Evolutionary conservation across 1,140 invertebrate genomes (phyloP), one percentile per base, ranked within the genome.

Genomic region (Dufourea novaeangliae): DNA sequence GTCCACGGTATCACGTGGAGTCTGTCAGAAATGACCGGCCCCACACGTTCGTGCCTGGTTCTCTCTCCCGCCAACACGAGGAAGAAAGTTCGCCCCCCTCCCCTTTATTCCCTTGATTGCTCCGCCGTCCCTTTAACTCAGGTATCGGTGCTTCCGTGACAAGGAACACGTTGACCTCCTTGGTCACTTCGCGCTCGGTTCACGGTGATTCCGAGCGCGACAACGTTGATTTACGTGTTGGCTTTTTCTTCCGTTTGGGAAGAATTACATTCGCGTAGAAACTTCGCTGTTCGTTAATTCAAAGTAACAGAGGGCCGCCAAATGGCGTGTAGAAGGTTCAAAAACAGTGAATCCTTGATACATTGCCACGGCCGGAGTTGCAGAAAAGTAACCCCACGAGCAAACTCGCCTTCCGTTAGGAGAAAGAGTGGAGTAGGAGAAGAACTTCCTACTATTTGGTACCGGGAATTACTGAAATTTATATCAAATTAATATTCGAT

Each of bases 161-260:
- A 57, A 54, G 63, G 67, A 59, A 68, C 39, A 20, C 34, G 52
- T 59, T 75, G 72, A 75, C 72, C 63, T 46, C 37, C 11, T 75
- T 75, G 22, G 22, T 6, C 25, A 61, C n/a, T 37, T 37, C 20
- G 57, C 14, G 56, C 2, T 37, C 14, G 6, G 11, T 50, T 50
- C 46, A 50, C 2, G 3, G 20, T n/a, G 41, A n/a, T 63, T 37
- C 25, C 32, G 2, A 72, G 2, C 22, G 41, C 25, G 32, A 39
- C 59, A 39, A 12, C 32, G n/a, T 6, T 70, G n/a, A 41, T 39
- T 69, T 32, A n/a, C 37, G 17, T 22, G 37, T 20, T 8, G 2
- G 2, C 11, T 37, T 37, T 22, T 61, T 37, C 12, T 34, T 17
- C 29, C 0, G n/a, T 8, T 17, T 4, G 8, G 17, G 20, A 25